Percentiles rank a stretch among this genome's conserved stretches.
These are phyloP conservation scores for Taeniopygia guttata DNA, from an alignment of 2,797 vertebrate species.

Conservation along the genomic window DNA sequence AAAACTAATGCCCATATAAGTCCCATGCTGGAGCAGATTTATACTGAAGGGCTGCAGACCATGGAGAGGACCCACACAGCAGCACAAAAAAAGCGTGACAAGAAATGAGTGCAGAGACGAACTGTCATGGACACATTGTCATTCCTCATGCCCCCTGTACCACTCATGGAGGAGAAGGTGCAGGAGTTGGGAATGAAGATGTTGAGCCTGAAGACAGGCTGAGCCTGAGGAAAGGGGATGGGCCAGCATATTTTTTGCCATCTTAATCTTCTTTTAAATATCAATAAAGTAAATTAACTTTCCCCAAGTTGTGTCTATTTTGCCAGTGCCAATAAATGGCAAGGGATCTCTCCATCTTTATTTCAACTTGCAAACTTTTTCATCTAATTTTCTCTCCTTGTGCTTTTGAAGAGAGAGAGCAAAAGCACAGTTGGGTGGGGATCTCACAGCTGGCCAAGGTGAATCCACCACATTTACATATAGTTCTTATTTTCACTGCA, in stretches of 20 bases:
- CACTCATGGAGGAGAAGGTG: background rate
- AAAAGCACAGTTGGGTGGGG: background rate
- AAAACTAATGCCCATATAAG: background rate
- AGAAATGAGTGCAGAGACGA: background rate
- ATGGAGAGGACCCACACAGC: background rate
- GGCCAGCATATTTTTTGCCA: background rate
- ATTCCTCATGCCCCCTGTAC: background rate
- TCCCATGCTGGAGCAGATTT: background rate
- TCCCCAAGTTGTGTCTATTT: background rate
- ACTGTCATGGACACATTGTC: accelerated
- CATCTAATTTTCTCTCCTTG: background rate
- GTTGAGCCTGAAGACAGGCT: background rate
- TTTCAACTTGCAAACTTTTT: background rate
- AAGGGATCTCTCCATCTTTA: background rate
- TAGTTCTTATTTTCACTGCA: background rate
- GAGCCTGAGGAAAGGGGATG: accelerated
- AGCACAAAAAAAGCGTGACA: background rate
- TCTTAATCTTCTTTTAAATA: background rate
- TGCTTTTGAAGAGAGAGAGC: background rate
- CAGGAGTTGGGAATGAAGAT: background rate
- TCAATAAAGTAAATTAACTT: background rate
- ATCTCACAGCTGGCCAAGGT: background rate
- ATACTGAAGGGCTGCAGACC: background rate
- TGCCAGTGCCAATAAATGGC: background rate
- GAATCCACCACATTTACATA: background rate